Conservation (phyloP, 2,113 vertebrate species). For the Lepisosteus osseus region DNA sequence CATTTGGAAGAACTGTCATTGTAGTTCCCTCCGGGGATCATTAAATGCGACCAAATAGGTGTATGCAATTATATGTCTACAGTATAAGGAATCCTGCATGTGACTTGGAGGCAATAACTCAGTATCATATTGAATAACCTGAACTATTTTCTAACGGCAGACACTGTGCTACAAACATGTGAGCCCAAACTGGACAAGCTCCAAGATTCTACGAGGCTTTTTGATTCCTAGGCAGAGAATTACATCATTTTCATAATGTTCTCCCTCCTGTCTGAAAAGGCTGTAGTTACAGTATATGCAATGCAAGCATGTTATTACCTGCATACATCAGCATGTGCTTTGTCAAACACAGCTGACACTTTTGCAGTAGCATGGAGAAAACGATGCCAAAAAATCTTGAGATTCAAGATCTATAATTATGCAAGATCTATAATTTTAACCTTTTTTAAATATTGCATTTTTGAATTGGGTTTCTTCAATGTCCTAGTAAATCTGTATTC, state of each 20-base stretch:
- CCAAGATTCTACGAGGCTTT: background rate
- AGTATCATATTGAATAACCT: background rate
- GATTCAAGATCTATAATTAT: too few species aligned
- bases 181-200: background rate
- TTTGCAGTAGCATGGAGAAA: too few species aligned
- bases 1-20: background rate
- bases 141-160: background rate
- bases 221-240: background rate
- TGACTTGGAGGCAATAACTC: background rate
- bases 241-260: slow-evolving; percentile 3
- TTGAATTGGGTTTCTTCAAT: too few species aligned
- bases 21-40: background rate
- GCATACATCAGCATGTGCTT: too few species aligned
- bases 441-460: too few species aligned
- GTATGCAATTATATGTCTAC: background rate
- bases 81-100: background rate
- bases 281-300: background rate
- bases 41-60: background rate
- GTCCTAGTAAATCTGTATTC: too few species aligned
- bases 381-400: too few species aligned
- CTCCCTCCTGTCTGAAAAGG: background rate
- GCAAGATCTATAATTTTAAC: too few species aligned
- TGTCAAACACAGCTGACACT: too few species aligned
- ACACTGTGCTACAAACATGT: background rate
- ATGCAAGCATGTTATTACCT: background rate